Percentiles rank a stretch among this genome's conserved stretches.
phyloP scores from a whole-genome alignment of 1,140 invertebrate genomes.

The Coenobita brevimanus region DNA sequence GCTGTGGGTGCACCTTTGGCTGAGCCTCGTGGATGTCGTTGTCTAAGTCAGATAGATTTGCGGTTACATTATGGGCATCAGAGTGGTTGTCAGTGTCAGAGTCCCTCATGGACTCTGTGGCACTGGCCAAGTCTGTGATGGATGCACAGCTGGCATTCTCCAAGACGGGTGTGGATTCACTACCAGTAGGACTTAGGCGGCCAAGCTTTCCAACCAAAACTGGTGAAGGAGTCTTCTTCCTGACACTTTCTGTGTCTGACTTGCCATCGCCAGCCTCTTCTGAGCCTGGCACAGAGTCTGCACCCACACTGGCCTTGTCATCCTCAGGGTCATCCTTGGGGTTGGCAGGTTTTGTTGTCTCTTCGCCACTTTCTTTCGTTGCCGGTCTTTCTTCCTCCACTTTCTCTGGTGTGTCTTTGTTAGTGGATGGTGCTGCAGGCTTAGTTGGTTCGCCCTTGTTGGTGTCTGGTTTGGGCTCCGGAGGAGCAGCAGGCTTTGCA shows the following conservation, averaged over 20 bases:
- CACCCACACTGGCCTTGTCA: constrained; percentile 65
- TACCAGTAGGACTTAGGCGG: constrained; percentile 62
- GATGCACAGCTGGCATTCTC: constrained; percentile 66
- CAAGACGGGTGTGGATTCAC: constrained; percentile 55
- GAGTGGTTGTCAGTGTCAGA: constrained; percentile 69
- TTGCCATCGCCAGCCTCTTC: constrained; percentile 64
- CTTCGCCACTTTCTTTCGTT: constrained; percentile 13
- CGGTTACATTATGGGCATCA: constrained; percentile 63
- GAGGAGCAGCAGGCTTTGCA: background rate
- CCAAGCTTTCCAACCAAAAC: constrained; percentile 55
- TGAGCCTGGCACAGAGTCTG: constrained; percentile 57
- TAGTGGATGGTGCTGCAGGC: background rate
- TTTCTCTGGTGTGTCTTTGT: constrained; percentile 12
- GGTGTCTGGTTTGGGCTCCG: constrained; percentile 15
- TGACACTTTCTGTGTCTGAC: constrained; percentile 66
- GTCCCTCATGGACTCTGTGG: constrained; percentile 69
- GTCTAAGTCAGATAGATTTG: constrained; percentile 61
- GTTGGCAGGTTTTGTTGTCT: constrained; percentile 21
- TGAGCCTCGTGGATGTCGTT: constrained; percentile 55
- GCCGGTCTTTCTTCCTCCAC: background rate
- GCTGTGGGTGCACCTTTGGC: constrained; percentile 33
- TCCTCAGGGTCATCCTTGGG: constrained; percentile 59
- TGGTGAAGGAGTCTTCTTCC: constrained; percentile 68
- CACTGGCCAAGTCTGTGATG: constrained; percentile 66
- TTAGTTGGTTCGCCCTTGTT: constrained; percentile 10